phyloP scores from a whole-genome alignment of 2,797 vertebrate genomes.

The Pseudochirops cupreus region DNA sequence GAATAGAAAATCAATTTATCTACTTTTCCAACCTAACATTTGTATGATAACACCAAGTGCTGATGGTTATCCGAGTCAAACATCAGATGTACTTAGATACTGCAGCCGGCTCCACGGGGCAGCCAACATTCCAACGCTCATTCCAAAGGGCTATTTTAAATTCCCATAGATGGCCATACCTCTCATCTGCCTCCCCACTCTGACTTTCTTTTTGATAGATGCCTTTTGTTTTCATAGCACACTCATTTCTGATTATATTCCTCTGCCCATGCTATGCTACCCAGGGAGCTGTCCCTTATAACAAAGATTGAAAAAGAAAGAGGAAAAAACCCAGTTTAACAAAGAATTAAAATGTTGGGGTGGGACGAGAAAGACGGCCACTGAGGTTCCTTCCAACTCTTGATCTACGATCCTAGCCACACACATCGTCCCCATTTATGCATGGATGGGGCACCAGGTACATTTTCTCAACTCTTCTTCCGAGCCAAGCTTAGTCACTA shows the following conservation, averaged over 20 bases:
- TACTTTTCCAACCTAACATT: constrained; percentile 76
- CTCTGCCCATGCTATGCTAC: neutral
- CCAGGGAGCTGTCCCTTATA: constrained; percentile 18
- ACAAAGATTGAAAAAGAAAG: constrained; percentile 25
- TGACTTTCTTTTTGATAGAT: neutral
- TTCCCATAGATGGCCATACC: constrained; percentile 49
- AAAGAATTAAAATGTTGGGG: neutral
- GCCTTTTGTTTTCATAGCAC: neutral
- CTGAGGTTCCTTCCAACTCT: neutral
- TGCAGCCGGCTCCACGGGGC: constrained; percentile 69
- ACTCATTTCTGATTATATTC: neutral
- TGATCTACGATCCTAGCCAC: neutral
- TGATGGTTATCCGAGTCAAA: constrained; percentile 78
- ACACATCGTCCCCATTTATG: neutral
- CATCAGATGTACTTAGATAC: constrained; percentile 78
- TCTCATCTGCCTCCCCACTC: neutral
- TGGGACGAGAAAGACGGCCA: neutral
- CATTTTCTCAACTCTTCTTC: neutral
- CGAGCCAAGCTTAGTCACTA: neutral
- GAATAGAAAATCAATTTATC: constrained; percentile 78
- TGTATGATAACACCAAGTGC: constrained; percentile 64
- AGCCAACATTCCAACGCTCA: constrained; percentile 71
- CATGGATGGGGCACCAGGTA: neutral
- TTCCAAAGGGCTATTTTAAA: constrained; percentile 67
- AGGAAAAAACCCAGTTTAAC: neutral